Percentiles rank a stretch among this genome's conserved stretches.
phyloP scores from a whole-genome alignment of 1,140 invertebrate species.

The Diachasmimorpha longicaudata region DNA sequence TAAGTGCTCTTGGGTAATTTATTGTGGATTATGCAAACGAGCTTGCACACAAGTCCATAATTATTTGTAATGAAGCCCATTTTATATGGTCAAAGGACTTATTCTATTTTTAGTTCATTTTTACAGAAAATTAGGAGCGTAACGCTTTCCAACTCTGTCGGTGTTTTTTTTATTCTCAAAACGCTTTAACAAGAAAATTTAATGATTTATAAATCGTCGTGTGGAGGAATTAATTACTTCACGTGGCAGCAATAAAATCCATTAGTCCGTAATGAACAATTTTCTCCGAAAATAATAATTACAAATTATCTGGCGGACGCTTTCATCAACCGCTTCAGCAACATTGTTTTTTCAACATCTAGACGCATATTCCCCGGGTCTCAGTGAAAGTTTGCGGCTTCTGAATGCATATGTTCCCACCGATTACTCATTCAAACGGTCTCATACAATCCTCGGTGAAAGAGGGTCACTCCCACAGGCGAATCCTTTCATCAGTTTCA shows the following conservation, averaged over 20 bases:
- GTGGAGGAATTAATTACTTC: no score
- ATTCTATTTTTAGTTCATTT: no score
- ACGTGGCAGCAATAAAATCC: no score
- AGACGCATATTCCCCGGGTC: conserved; percentile 3
- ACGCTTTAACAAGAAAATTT: no score
- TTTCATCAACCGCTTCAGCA: background rate
- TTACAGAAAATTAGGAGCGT: no score
- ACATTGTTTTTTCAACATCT: background rate
- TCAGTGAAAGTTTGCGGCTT: conserved; percentile 32
- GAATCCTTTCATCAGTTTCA: background rate
- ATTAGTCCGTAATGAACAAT: no score
- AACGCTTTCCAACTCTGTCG: no score
- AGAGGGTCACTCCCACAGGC: background rate
- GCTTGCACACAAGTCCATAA: background rate
- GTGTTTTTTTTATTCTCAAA: no score
- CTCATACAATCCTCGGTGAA: background rate
- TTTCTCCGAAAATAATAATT: no score
- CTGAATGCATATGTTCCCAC: conserved; percentile 21
- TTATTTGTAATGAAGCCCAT: background rate
- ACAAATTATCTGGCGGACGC: background rate
- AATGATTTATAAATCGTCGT: no score
- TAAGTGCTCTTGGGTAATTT: background rate
- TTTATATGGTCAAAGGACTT: no score
- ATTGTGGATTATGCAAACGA: background rate
- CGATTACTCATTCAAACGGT: conserved; percentile 16